Evolutionary conservation across 2,797 vertebrate genomes (phyloP).

Genomic region (Chanos chanos): DNA sequence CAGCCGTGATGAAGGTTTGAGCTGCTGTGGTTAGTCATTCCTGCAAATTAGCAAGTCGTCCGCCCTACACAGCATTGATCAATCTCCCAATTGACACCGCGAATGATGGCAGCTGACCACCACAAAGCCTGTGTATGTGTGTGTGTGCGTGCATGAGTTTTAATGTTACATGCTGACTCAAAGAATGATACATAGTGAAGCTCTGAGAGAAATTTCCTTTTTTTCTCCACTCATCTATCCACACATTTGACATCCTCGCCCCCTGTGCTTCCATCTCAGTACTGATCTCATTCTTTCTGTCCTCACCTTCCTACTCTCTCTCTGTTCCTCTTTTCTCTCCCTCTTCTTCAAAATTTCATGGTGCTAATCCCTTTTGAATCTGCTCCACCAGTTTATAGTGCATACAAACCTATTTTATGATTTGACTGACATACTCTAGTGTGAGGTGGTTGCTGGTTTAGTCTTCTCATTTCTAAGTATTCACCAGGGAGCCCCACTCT

Average conservation of each 20-base stretch:
- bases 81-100: slow-evolving; percentile 24
- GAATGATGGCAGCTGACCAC: slow-evolving; percentile 9
- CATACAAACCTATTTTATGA: slow-evolving; percentile 19
- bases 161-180: not conserved
- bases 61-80: slow-evolving; percentile 18
- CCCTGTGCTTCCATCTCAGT: not conserved
- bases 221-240: too few relatives aligned
- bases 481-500: too few relatives aligned
- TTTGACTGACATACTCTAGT: too few relatives aligned
- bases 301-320: not conserved
- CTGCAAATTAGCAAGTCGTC: slow-evolving; percentile 15
- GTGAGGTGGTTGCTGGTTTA: too few relatives aligned
- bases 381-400: too few relatives aligned
- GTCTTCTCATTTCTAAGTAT: too few relatives aligned
- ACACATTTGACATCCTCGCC: too few relatives aligned
- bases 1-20: slow-evolving; percentile 15
- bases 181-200: not conserved
- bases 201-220: too few relatives aligned
- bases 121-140: not conserved
- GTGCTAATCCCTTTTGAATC: slow-evolving; percentile 12
- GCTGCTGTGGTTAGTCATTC: not conserved
- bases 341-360: not conserved
- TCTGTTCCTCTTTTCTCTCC: not conserved
- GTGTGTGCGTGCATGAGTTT: not conserved
- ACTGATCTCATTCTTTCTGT: not conserved